Percentiles rank a stretch among this genome's conserved stretches.
These are phyloP conservation scores for Hemiscyllium ocellatum DNA, from an alignment of 2,113 vertebrate species.

Conservation along the genomic window DNA sequence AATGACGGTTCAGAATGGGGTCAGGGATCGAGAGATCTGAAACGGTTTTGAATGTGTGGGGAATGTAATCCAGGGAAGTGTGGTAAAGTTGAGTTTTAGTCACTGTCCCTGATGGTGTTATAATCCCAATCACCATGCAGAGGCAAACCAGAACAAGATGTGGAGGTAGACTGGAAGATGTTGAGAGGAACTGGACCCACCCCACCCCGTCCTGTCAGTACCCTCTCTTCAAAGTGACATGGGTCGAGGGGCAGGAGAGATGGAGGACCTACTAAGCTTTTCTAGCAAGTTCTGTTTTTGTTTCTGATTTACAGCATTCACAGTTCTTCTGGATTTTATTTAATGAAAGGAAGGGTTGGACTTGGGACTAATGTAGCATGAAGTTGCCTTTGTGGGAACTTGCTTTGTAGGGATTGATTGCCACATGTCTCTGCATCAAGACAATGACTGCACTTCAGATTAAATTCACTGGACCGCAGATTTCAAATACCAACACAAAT, in stretches of 20 bases:
- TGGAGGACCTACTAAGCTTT: too few relatives aligned
- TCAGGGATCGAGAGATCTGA: not conserved
- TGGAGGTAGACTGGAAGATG: too few relatives aligned
- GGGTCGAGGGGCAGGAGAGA: not conserved
- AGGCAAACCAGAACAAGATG: not conserved
- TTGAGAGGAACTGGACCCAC: not conserved
- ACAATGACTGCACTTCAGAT: not conserved
- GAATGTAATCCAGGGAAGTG: not conserved
- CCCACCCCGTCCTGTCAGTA: too few relatives aligned
- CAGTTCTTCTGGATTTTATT: too few relatives aligned
- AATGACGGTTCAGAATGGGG: not conserved
- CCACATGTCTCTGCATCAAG: not conserved
- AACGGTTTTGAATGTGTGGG: not conserved
- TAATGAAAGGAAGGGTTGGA: not conserved
- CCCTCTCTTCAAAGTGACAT: not conserved
- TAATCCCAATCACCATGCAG: not conserved
- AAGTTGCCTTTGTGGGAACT: not conserved
- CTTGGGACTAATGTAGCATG: not conserved
- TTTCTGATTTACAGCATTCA: too few relatives aligned
- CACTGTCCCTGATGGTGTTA: not conserved
- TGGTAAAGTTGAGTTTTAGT: not conserved
- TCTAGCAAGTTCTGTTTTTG: too few relatives aligned
- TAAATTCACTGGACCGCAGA: not conserved
- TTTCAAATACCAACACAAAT: not conserved
- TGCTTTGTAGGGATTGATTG: not conserved